Evolutionary conservation across 1,140 invertebrate species (phyloP), one percentile per base, ranked within the genome.

Genomic region (Drosophila prosaltans): DNA sequence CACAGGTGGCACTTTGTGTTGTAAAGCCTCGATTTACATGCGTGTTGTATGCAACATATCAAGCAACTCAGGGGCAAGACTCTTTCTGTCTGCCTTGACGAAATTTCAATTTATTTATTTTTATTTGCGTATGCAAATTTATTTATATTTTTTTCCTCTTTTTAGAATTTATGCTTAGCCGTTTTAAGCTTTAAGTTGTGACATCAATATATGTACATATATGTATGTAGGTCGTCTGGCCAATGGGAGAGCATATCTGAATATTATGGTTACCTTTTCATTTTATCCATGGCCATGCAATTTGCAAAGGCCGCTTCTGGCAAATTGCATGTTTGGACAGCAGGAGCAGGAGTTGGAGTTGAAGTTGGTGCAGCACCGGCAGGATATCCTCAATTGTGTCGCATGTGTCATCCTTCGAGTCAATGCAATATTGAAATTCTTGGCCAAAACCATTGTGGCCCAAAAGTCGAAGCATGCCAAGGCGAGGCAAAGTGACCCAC

Each of bases 31-130:
- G 82, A 85, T 85, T 85, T 85, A 85, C 82, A 85, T 85, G 82
- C 81, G 81, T 84, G 73, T 71, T 30, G 28, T 30, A 30, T 30
- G 28, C 28, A 70, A 69, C 70, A 61, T 73, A 59, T 45, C 64
- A 40, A 48, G 54, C 54, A 57, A 40, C 51, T 48, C 32, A 11
- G 48, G 6, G 24, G 21, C 3, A 24, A 10, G 28, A 30, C 28
- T 30, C 28, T 30, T 4, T 30, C 8, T 51, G 24, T 51, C 45
- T 26, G 65, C 43, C 39, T 43, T 76, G 74, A 72, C 78, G 74
- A 51, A 64, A 86, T 85, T 85, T 85, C 81, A 85, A 85, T 85
- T 85, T 85, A 85, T 85, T 86, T 85, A 86, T 77, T 86, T 86
- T 86, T 85, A 81, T 85, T 85, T 85, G 65, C 71, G 71, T 85